phyloP scores from a whole-genome alignment of 2,113 vertebrate genomes.

The Myanophis thanlyinensis region DNA sequence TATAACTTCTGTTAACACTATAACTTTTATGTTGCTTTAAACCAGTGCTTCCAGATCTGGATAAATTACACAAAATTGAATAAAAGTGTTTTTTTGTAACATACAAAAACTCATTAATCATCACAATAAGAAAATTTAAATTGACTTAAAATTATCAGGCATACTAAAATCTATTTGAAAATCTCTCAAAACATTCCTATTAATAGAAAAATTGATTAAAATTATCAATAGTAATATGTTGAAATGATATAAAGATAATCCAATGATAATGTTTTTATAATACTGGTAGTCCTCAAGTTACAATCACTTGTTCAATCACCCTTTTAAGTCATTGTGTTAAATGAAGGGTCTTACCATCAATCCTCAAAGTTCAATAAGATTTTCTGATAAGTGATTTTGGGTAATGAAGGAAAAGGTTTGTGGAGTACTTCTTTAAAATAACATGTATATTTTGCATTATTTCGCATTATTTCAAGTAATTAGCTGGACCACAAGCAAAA shows the following conservation, averaged over 20 bases:
- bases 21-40: not conserved
- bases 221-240: not conserved
- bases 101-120: not conserved
- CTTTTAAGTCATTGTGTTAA: too few relatives aligned
- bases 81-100: not conserved
- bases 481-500: not conserved
- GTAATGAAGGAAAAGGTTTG: too few relatives aligned
- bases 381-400: too few relatives aligned
- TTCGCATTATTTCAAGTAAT: slow-evolving; percentile 42
- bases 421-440: not conserved
- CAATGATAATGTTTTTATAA: not conserved
- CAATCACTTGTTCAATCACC: not conserved
- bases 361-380: too few relatives aligned
- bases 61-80: not conserved
- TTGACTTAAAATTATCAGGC: not conserved
- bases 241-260: not conserved
- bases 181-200: not conserved
- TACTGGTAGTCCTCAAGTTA: not conserved
- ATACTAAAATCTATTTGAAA: not conserved
- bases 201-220: not conserved
- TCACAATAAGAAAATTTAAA: not conserved
- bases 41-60: not conserved
- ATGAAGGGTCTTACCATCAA: too few relatives aligned
- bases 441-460: slow-evolving; percentile 31
- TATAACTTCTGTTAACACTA: not conserved